A percentile compares a stretch with the other conserved stretches of the same genome.
phyloP scores from a whole-genome alignment of 2,113 vertebrate species.

The Romanogobio albipinnatus region DNA sequence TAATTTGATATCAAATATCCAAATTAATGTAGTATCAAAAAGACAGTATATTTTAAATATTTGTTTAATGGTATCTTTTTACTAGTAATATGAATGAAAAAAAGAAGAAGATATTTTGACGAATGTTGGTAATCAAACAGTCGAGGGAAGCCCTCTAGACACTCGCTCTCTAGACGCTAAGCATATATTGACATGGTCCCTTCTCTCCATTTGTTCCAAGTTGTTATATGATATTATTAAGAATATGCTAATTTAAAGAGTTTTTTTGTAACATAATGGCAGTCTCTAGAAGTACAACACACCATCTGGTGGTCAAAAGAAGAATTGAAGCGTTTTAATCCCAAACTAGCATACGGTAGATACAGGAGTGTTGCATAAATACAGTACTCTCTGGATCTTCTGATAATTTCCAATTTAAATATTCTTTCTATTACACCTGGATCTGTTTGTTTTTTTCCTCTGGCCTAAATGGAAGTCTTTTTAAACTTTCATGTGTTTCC shows the following conservation, averaged over 20 bases:
- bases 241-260: not conserved
- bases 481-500: constrained; percentile 64
- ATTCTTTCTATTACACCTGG: not conserved
- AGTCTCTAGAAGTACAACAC: not conserved
- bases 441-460: not conserved
- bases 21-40: too few species aligned
- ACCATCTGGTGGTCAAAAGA: constrained; percentile 35
- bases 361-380: not conserved
- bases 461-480: constrained; percentile 43
- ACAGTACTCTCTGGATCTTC: not conserved
- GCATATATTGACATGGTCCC: too few species aligned
- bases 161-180: too few species aligned
- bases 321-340: not conserved
- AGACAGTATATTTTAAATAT: too few species aligned
- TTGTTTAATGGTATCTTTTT: too few species aligned
- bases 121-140: too few species aligned
- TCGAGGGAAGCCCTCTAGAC: too few species aligned
- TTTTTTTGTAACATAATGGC: not conserved
- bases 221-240: not conserved
- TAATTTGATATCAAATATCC: too few species aligned
- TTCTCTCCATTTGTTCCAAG: not conserved
- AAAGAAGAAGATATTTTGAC: too few species aligned
- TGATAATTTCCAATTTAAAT: not conserved
- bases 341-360: too few species aligned
- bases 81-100: too few species aligned